Evolutionary conservation across 1,140 invertebrate species (phyloP), one percentile per base, ranked within the genome.

Genomic region (Drosophila dunni): DNA sequence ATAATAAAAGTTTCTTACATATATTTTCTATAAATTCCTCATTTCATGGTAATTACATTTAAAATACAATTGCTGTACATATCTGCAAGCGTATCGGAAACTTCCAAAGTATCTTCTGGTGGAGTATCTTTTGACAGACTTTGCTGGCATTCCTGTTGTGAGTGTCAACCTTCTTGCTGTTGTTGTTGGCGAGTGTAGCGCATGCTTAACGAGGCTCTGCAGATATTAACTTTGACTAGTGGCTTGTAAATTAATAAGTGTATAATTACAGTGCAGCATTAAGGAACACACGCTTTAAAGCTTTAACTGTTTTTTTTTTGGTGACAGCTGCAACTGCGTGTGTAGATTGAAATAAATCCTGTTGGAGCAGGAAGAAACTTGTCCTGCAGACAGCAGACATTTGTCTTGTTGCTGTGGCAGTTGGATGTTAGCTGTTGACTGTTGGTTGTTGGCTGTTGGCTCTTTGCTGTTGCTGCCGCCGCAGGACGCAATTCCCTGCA

Each of bases 231-330:
- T 77, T 73, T 69, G 61, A 66, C 58, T 62, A 50, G 36, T 42
- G 45, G 57, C 57, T 64, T 51, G 54, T 79, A 86, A 86, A 86
- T 86, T 76, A 79, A 86, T 86, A 71, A 64, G 48, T 57, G 61
- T 60, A 73, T 86, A 86, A 82, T 86, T 86, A 86, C 68, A 78
- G 62, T 58, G 36, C n/a, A n/a, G 36, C 29, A 36, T 15, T 53
- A 66, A 61, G 63, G 38, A 67, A 40, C 8, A 40, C 8, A 38
- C 50, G 54, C 54, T 51, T 73, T 56, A 67, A 73, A 46, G 34
- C 36, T 6, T 15, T 33, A 46, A 42, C 13, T 29, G 24, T 29
- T 29, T 29, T 29, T 6, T 44, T 61, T 42, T 48, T 33, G 6
- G 8, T 2, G 50, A 8, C 46, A 11, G 38, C 29, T 58, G 36